Base-by-base conservation (phyloP, 2,888 invertebrate genomes). In the Sinohyriopsis cumingii region DNA sequence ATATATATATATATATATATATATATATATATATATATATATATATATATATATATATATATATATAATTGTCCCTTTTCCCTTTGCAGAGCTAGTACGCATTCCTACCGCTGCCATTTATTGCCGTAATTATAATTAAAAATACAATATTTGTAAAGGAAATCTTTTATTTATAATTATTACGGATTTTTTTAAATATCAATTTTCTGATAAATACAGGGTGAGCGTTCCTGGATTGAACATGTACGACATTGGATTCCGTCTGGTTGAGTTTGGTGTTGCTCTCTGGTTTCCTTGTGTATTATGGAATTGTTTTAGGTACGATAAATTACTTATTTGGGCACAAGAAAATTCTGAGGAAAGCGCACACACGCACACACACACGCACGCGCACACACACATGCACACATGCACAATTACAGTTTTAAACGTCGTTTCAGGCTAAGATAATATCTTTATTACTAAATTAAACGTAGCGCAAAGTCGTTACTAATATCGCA, bases 261-360 rank as follows among this genome's bases (percentile, higher is more conserved):
- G 96, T 9, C 92, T 96, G 67, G 95, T 95, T 63, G 97, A 97
- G 92, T 95, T 97, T 83, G 97, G 96, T 15, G 96, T 96, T 72
- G 95, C 95, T 82, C 91, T 97, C 86, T 97, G 97, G 97, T 97
- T 97, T 91, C 96, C 97, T 55, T 97, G 97, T 90, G 96, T 96
- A 67, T 92, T 97, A 80, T 97, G 97, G 97, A 97, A 97, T 92
- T 96, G 95, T 81, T 96, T 67, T 72, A 91, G 75, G 82, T 82
- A 71, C 64, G 61, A 45, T 45, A 45, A 45, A 45, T 45, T 65
- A 25, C 54, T 19, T 56, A 22, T 25, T 57, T 22, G 18, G 25
- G 28, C 25, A 55, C 7, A 25, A 9, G 15, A 55, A 24, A n/a
- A 56, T 22, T 24, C 19, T 25, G 25, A 25, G 9, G 24, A n/a